Conservation (phyloP, 1,140 invertebrate genomes). For the Contarinia nasturtii region DNA sequence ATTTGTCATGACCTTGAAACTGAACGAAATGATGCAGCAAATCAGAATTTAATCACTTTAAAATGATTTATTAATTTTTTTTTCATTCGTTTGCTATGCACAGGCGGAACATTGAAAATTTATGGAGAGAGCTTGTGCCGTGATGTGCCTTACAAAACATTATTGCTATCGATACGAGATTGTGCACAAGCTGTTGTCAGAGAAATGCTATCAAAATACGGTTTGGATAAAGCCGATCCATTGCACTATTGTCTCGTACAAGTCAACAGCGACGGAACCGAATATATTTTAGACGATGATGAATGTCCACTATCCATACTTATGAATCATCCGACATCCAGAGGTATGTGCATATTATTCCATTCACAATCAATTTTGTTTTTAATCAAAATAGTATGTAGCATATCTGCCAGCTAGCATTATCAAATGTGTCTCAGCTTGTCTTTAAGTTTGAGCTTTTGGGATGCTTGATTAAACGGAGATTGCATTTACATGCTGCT, state of each 20-base stretch:
- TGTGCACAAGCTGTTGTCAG: conserved; percentile 77
- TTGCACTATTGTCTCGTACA: conserved; percentile 86
- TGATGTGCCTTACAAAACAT: conserved; percentile 96
- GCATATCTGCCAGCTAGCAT: too few species aligned
- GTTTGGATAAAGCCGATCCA: conserved; percentile 72
- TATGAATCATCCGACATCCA: conserved; percentile 69
- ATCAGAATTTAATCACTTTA: background rate
- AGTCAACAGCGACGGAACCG: conserved; percentile 56
- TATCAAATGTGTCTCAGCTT: too few species aligned
- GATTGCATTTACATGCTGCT: too few species aligned
- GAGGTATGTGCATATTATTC: conserved; percentile 41
- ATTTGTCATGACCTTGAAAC: conserved; percentile 1
- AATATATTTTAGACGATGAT: conserved; percentile 90
- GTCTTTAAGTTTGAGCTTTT: too few species aligned
- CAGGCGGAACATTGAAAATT: conserved; percentile 89
- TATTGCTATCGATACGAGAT: conserved; percentile 84
- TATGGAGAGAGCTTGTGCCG: conserved; percentile 92
- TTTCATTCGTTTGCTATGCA: too few species aligned
- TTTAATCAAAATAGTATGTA: too few species aligned
- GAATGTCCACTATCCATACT: conserved; percentile 91
- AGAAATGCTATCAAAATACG: conserved; percentile 96
- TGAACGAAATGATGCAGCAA: background rate
- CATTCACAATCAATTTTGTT: too few species aligned
- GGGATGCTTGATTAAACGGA: too few species aligned
- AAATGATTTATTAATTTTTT: too few species aligned